Evolutionary conservation across 2,113 vertebrate genomes (phyloP), one percentile per base, ranked within the genome.

Genomic region (Ctenodactylus gundi): DNA sequence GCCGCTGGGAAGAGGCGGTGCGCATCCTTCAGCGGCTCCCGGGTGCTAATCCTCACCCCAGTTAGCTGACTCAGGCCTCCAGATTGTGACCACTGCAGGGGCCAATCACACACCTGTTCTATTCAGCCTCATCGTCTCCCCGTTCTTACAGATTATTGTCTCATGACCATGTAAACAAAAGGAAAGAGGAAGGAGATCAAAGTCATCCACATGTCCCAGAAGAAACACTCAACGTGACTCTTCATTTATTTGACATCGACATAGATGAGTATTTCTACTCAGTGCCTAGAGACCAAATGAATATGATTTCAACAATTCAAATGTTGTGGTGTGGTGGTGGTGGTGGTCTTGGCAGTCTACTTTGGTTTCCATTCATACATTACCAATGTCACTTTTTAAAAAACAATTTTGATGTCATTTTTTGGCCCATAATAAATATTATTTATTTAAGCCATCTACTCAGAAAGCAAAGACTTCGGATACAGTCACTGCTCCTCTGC

Each of bases 31-130:
- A 98, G 95, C 93, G 95, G 94, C 97, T 94, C 97, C 85, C 78
- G 76, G 0, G 17, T 77, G 90, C 92, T 98, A 96, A 97, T 97
- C 96, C 80, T 97, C 97, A 55, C 97, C 0, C 0, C 97, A 95
- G 97, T 97, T 83, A 97, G 96, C 93, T 98, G 98, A 98, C 98
- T 98, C 93, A 44, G 96, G 93, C 78, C 97, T 97, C 95, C 84
- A 91, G 95, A 94, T 97, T 98, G 97, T 98, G 97, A 96, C 98
- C 98, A 97, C 80, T 98, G 95, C 85, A 29, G 92, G 97, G 97
- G 97, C 97, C 98, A 98, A 96, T 98, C 98, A 98, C 94, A 84
- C 93, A 97, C 95, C 96, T 96, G 76, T 81, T 97, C 96, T 92
- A 68, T 98, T 98, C 97, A 94, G 88, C 95, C 95, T 98, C 97